Base-by-base conservation (phyloP, 2,113 vertebrate species). In the Recurvirostra avosetta region DNA sequence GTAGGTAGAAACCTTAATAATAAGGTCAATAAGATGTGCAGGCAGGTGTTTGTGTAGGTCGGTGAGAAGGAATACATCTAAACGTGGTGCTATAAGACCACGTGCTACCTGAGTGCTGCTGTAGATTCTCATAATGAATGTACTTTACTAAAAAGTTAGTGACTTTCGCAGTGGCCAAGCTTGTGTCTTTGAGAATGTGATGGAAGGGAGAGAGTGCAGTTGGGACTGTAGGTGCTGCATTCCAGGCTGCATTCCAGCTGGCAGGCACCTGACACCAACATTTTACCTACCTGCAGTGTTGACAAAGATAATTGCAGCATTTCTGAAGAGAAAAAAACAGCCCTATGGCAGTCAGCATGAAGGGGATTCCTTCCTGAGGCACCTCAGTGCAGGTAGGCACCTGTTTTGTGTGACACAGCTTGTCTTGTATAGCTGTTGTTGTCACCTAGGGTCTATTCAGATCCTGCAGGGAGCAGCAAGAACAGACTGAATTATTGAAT, bases 201-300 rank as follows among this genome's bases (percentile, higher is more conserved):
- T 86, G 76, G 83, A 30, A 38, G 75, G 74, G 91, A 30, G 22
- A 6, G 23, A 58, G 86, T 88, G 36, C 79, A 56, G 82, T 1
- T 70, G 75, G 91, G 79, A 45, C 68, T 1, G 0, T 41, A 5
- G 91, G 83, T 86, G 93, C 93, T 92, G 92, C 94, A 92, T 95
- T 96, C 86, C 92, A 82, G 96, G 90, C 95, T 88, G 21, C 61
- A 59, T 92, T 93, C 96, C 94, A 94, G 91, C 94, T 97, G 95
- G 91, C 92, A 86, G 63, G 67, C 75, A 63, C 71, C 86, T 38
- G 94, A 59, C 72, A 92, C 63, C 45, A 38, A 47, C 17, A 2
- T 23, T 59, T 62, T 62, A 83, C 68, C 52, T 67, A 47, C 89
- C 91, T 86, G 83, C 86, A 41, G 72, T 9, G 63, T 71, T 77